Base-by-base conservation (phyloP, 2,113 vertebrate genomes). In the Sciurus niger region DNA sequence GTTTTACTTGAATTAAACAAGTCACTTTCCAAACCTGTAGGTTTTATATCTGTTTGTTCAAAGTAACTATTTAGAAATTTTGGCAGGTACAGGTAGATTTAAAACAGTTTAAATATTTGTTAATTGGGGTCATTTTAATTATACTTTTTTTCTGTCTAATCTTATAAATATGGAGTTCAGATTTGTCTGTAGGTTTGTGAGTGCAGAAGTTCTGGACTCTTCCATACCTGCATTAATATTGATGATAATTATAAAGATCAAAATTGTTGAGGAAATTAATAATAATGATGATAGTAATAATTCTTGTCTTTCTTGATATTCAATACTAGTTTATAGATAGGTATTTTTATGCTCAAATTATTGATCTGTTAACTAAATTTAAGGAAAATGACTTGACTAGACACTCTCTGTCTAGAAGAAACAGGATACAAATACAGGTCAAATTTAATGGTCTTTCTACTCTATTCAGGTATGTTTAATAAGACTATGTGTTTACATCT, bases 1-100 rank as follows among this genome's bases (percentile, higher is more conserved):
- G 34, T 83, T 90, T 94, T 79, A 74, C 4, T 67, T 93, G 40
- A 86, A 67, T 68, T 58, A 88, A 93, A 51, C 34, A 79, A 79
- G 28, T 93, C 2, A 73, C 5, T 70, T 79, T 72, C 6, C 2
- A 60, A 34, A 79, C 18, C 8, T 74, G 46, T 37, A 78, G 1
- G 58, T 95, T 89, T 32, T 84, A 60, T 80, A 43, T 40, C n/a
- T 77, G 5, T 60, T 91, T 96, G 17, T 84, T 16, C 13, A 95
- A 89, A 28, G 51, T 3, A 73, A 2, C 4, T 53, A 12, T 83
- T 84, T 70, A 77, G 24, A 73, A 60, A 67, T 78, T 63, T 73
- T 79, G 17, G 4, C 13, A 60, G 28, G 8, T 67, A 55, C 4
- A 83, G 65, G 11, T 17, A 73, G 8, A 84, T 67, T 93, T 83